Conservation (phyloP, 2,113 vertebrate species). For the Brachirus orientalis region DNA sequence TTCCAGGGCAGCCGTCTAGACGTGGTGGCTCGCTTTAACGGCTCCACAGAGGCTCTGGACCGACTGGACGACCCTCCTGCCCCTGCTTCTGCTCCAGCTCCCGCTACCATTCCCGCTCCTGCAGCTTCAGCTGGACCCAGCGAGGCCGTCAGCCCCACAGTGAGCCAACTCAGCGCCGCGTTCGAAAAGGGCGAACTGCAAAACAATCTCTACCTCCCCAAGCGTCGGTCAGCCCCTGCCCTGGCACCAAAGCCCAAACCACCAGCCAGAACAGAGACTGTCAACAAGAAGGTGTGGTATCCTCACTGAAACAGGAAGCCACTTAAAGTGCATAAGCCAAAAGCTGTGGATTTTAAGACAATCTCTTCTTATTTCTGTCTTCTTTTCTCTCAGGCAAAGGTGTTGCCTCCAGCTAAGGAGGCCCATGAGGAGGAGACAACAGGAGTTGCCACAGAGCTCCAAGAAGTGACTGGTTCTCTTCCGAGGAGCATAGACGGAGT, state of each 20-base stretch:
- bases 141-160: conserved; percentile 94
- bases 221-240: conserved; percentile 72
- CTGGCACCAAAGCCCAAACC: conserved; percentile 72
- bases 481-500: conserved; percentile 11
- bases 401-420: conserved; percentile 25
- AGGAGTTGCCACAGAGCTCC: conserved; percentile 23
- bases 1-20: conserved; percentile 95
- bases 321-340: background rate
- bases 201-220: conserved; percentile 86
- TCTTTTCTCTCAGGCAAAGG: conserved; percentile 65
- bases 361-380: conserved; percentile 17
- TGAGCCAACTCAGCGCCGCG: conserved; percentile 94
- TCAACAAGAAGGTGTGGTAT: conserved; percentile 76
- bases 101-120: background rate
- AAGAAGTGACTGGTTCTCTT: conserved; percentile 8
- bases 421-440: conserved; percentile 18
- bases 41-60: conserved; percentile 96
- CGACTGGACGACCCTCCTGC: conserved; percentile 84
- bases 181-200: conserved; percentile 91
- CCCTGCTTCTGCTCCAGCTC: conserved; percentile 48
- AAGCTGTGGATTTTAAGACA: background rate
- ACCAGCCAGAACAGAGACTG: conserved; percentile 70
- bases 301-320: background rate
- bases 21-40: conserved; percentile 95
- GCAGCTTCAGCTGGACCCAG: conserved; percentile 39